Evolutionary conservation across 92 coral and sea anemone species (phyloP), one percentile per base, ranked within the genome.

Genomic region (Galaxea fascicularis): DNA sequence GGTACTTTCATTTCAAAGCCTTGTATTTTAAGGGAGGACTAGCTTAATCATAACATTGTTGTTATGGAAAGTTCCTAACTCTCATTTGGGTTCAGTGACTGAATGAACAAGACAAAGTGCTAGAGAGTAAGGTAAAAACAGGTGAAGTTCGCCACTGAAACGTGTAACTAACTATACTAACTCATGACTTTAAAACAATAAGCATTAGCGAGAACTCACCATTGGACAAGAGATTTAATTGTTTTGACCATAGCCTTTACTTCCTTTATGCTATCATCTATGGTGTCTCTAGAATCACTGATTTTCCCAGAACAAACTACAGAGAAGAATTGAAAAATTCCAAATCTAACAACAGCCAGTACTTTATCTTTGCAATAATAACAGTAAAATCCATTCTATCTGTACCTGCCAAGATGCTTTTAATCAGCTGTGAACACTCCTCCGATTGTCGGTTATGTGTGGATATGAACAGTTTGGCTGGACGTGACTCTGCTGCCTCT

Each of bases 371-470:
- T 35, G 41, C 41, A 35, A 2, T 35, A 35, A 6, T 14, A 44
- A n/a, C 22, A 56, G 65, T 13, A 8, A 35, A 76, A 76, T 24
- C 26, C 45, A 14, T 0, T 47, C 10, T 26, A 22, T 54, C 44
- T 77, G 74, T 69, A 96, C 98, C 89, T 80, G 85, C 87, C 78
- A 91, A 80, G 78, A 93, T 88, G 70, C 79, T 95, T 71, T 95
- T 96, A 66, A 96, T 83, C 56, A 96, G 84, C 82, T 94, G 98
- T 41, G 96, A 91, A 30, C 96, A 80, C 73, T 92, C 98, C 70
- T 96, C 99, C 4, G 98, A 93, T 84, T 95, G 95, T 46, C 94
- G 91, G 82, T 96, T 94, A 92, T 96, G 98, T 54, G 95, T 95
- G 79, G 95, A 68, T 28, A 96, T 96, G 83, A 96, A 96, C 69